Conservation (phyloP, 1,140 invertebrate genomes). For the Lepidotrigona ventralis region DNA sequence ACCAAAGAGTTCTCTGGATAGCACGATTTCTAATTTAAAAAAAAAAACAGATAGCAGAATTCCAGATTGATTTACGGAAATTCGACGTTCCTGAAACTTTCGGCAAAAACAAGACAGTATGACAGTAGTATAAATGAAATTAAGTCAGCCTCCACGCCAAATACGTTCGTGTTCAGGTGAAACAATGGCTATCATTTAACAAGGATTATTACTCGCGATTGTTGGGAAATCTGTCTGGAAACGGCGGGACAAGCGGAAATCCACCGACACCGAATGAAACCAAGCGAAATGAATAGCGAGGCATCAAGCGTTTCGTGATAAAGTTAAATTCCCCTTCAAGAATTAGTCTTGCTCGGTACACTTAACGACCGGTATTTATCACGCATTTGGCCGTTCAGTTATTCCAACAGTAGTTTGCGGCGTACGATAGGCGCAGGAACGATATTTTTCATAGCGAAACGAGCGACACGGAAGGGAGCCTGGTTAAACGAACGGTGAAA, state of each 20-base stretch:
- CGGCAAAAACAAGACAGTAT: too few species aligned
- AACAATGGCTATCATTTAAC: neutral
- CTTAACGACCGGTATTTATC: conserved; percentile 6
- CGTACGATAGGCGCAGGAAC: neutral
- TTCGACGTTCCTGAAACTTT: neutral
- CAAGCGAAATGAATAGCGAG: neutral
- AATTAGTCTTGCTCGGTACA: conserved; percentile 19
- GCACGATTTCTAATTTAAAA: too few species aligned
- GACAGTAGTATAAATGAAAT: neutral
- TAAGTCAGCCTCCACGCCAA: neutral
- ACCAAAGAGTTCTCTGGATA: too few species aligned
- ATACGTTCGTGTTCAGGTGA: neutral
- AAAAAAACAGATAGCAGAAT: neutral
- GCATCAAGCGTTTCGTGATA: neutral
- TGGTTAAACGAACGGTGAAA: conserved; percentile 58
- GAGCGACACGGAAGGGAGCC: conserved; percentile 37
- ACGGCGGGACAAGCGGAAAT: neutral
- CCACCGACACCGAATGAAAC: neutral
- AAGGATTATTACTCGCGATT: neutral
- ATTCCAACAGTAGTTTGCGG: conserved; percentile 20
- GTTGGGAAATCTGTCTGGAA: neutral
- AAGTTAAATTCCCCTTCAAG: neutral
- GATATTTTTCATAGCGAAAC: conserved; percentile 52
- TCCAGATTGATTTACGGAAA: neutral
- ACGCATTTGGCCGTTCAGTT: conserved; percentile 17